Evolutionary conservation across 2,888 invertebrate species (phyloP).

Genomic region (Meganola albula): DNA sequence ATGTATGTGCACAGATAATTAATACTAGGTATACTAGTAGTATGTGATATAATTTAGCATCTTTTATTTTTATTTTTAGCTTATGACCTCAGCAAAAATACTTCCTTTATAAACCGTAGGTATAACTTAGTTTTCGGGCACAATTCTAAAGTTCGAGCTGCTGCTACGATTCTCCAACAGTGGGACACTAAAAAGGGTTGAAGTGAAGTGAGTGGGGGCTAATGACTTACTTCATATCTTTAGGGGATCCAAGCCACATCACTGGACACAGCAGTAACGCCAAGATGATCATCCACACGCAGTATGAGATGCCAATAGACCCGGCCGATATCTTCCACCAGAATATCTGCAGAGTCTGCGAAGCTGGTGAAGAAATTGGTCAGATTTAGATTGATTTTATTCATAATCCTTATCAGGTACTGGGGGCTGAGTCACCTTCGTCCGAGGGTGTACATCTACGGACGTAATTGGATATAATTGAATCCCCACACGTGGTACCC

Average conservation of each 20-base stretch:
- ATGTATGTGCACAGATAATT: no score
- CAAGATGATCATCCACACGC: slow-evolving; percentile 89
- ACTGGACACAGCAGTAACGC: slow-evolving; percentile 86
- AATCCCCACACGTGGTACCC: no score
- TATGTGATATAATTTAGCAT: no score
- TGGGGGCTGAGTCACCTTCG: no score
- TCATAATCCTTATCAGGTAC: no score
- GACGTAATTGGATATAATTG: no score
- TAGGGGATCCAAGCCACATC: slow-evolving; percentile 93
- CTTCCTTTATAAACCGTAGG: not conserved
- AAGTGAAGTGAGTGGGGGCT: not conserved
- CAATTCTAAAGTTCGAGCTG: not conserved
- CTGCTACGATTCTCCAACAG: not conserved
- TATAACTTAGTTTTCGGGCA: not conserved
- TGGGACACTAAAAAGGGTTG: no score
- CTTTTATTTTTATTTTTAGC: no score
- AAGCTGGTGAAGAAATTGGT: slow-evolving; percentile 71
- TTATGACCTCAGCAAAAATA: not conserved
- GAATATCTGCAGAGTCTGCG: slow-evolving; percentile 87
- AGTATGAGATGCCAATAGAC: slow-evolving; percentile 83
- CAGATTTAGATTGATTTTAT: no score
- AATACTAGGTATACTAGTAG: no score
- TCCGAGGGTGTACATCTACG: no score
- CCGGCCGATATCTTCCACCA: slow-evolving; percentile 83
- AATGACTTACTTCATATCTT: slow-evolving; percentile 89